Evolutionary conservation across 2,888 invertebrate genomes (phyloP).

Genomic region (Tridacna gigas): DNA sequence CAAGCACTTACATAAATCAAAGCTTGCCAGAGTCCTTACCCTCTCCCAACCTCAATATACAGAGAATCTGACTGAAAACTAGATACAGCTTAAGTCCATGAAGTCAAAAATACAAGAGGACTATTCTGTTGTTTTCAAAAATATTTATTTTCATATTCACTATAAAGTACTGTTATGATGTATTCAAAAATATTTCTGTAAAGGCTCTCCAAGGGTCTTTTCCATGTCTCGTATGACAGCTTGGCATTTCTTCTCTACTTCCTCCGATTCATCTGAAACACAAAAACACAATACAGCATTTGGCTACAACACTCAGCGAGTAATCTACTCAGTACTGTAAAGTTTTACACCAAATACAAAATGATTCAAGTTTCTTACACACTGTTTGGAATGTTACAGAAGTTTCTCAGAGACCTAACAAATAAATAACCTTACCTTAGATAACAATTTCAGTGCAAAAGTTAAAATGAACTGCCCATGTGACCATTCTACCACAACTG

Average conservation of each 20-base stretch:
- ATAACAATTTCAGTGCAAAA: no score
- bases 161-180: no score
- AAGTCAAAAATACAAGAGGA: no score
- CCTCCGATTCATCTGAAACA: slow-evolving; percentile 86
- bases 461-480: not conserved
- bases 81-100: no score
- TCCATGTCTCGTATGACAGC: slow-evolving; percentile 93
- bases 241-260: slow-evolving; percentile 92
- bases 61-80: no score
- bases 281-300: not conserved
- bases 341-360: not conserved
- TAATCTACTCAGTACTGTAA: not conserved
- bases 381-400: no score
- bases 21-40: no score
- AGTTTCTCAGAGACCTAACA: not conserved
- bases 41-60: no score
- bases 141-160: no score
- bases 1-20: no score
- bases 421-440: not conserved
- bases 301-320: not conserved
- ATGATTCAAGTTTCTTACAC: not conserved
- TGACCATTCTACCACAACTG: not conserved
- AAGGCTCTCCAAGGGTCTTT: slow-evolving; percentile 93
- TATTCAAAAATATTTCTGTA: slow-evolving; percentile 88
- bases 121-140: no score